These are phyloP conservation scores for Muscicapa comitata DNA, from an alignment of 2,797 vertebrate species.

Conservation along the genomic window DNA sequence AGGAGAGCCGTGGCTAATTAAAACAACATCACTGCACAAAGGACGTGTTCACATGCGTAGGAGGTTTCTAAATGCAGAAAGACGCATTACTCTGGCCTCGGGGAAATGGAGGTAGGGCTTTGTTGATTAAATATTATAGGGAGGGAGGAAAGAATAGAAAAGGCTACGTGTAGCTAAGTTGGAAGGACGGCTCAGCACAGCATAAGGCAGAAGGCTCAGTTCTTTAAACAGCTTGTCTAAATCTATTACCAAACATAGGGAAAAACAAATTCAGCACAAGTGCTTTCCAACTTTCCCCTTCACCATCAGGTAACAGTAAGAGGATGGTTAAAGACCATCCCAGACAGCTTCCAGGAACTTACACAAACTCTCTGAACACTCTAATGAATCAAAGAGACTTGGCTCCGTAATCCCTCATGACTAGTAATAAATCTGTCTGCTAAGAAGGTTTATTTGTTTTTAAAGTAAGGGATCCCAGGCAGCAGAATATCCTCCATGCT, in stretches of 20 bases:
- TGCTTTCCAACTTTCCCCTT: constrained; percentile 38
- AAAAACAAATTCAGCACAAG: constrained; percentile 29
- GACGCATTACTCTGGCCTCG: constrained; percentile 39
- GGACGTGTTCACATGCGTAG: neutral
- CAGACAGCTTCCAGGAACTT: constrained; percentile 34
- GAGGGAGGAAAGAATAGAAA: neutral
- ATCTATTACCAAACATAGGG: constrained; percentile 44
- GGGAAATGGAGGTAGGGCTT: constrained; percentile 45
- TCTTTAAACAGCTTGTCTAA: constrained; percentile 56
- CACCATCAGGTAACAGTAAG: constrained; percentile 13
- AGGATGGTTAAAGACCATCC: neutral
- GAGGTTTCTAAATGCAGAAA: constrained; percentile 60
- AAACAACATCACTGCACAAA: constrained; percentile 24
- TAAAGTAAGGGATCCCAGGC: neutral
- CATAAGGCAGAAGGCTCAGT: constrained; percentile 10
- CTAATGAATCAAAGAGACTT: constrained; percentile 38
- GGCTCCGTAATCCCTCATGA: neutral
- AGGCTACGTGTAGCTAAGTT: neutral
- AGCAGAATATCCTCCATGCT: neutral
- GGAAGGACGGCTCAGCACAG: neutral
- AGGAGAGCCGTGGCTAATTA: neutral
- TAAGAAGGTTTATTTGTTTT: constrained; percentile 38
- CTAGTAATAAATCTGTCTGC: constrained; percentile 33
- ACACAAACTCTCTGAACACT: neutral
- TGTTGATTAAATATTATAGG: constrained; percentile 36